Evolutionary conservation across 2,888 invertebrate species (phyloP).

Genomic region (Diadromus collaris): DNA sequence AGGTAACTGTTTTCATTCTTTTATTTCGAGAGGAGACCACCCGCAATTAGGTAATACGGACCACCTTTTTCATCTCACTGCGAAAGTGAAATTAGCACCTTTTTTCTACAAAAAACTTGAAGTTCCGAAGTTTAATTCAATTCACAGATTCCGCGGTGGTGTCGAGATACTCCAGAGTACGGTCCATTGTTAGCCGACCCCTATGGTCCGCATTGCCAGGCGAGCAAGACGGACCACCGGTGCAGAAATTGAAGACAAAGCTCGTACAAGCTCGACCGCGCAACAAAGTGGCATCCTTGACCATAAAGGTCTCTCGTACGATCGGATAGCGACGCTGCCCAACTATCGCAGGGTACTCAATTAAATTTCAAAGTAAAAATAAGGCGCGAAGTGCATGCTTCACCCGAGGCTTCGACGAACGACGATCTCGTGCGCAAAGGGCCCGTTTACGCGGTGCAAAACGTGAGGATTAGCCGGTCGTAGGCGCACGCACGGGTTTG

Average conservation of each 20-base stretch:
- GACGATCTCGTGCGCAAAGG: not conserved
- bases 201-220: too few species aligned
- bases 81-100: too few species aligned
- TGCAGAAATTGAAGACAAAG: not conserved
- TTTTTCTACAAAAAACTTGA: too few species aligned
- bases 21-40: too few species aligned
- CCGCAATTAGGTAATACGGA: too few species aligned
- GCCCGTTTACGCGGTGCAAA: constrained; percentile 46
- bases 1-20: too few species aligned
- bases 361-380: constrained; percentile 54
- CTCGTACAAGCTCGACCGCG: not conserved
- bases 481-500: not conserved
- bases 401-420: not conserved
- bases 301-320: constrained; percentile 8
- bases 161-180: too few species aligned
- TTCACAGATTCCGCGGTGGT: too few species aligned
- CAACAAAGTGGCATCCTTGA: not conserved
- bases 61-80: too few species aligned
- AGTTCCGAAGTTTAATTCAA: too few species aligned
- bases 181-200: too few species aligned
- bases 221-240: too few species aligned
- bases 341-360: constrained; percentile 38
- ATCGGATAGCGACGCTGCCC: constrained; percentile 22
- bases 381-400: constrained; percentile 43
- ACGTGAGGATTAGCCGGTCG: constrained; percentile 25